A percentile compares a stretch with the other conserved stretches of the same genome.
Evolutionary conservation across 2,797 vertebrate genomes (phyloP).

Genomic region (Epinephelus awoara): DNA sequence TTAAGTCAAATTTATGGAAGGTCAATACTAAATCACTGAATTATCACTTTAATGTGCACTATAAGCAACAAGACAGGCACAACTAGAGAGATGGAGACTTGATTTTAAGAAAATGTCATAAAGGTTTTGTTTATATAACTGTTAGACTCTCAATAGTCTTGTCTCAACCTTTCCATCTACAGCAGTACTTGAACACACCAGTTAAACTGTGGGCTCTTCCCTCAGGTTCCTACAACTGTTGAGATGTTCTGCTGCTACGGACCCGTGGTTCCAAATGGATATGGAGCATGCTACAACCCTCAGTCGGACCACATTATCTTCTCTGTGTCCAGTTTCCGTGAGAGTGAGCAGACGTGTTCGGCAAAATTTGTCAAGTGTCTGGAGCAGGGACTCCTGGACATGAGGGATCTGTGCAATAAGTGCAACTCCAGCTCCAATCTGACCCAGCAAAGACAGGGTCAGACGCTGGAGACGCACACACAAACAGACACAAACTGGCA

Average conservation of each 20-base stretch:
- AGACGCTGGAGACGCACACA: conserved; percentile 50
- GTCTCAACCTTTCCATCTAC: background rate
- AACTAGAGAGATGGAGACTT: background rate
- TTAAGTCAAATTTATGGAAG: background rate
- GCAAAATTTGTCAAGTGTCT: conserved; percentile 87
- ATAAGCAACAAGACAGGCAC: background rate
- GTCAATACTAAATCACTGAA: background rate
- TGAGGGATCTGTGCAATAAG: conserved; percentile 89
- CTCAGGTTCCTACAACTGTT: conserved; percentile 93
- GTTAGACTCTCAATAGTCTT: background rate
- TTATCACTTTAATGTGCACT: background rate
- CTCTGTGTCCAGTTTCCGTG: conserved; percentile 94
- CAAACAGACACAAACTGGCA: conserved; percentile 68
- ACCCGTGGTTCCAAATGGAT: conserved; percentile 94
- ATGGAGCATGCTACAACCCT: conserved; percentile 95
- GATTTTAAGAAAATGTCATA: conserved; percentile 2
- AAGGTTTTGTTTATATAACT: background rate
- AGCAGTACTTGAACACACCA: conserved; percentile 8
- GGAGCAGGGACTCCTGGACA: conserved; percentile 87
- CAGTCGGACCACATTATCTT: conserved; percentile 92
- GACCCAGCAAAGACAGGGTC: conserved; percentile 28
- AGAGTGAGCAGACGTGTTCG: conserved; percentile 90
- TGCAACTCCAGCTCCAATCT: conserved; percentile 44
- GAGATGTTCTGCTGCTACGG: conserved; percentile 99
- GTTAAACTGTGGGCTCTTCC: conserved; percentile 23